Percentiles rank a stretch among this genome's conserved stretches.
Conservation (phyloP, 1,140 invertebrate genomes). For the Drosophila guanche region DNA sequence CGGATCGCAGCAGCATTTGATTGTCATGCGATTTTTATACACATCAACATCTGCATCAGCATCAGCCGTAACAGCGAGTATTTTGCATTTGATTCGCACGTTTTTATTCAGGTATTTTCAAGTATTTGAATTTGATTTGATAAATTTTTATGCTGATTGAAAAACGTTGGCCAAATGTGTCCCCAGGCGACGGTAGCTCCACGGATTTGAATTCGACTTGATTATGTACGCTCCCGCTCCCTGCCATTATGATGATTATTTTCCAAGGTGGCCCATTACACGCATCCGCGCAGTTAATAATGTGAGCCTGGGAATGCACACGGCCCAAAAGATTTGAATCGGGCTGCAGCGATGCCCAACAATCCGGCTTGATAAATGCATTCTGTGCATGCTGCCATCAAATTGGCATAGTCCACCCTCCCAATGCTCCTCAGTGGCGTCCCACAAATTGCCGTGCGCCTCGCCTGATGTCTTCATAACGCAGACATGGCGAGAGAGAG, state of each 20-base stretch:
- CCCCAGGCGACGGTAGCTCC: slow-evolving; percentile 50
- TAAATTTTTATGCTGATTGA: slow-evolving; percentile 82
- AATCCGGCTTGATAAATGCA: slow-evolving; percentile 73
- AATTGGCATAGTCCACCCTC: slow-evolving; percentile 54
- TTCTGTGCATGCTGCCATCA: slow-evolving; percentile 62
- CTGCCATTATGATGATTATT: slow-evolving; percentile 49
- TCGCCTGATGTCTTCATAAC: slow-evolving; percentile 76
- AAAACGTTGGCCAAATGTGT: slow-evolving; percentile 77
- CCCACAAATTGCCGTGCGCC: slow-evolving; percentile 79
- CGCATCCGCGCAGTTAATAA: slow-evolving; percentile 66
- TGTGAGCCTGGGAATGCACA: slow-evolving; percentile 66
- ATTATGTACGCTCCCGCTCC: slow-evolving; percentile 5
- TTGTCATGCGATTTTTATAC: slow-evolving; percentile 77
- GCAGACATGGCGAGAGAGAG: slow-evolving; percentile 22
- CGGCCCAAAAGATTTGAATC: slow-evolving; percentile 17
- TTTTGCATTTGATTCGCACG: slow-evolving; percentile 68
- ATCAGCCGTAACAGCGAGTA: slow-evolving; percentile 10
- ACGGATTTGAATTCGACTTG: slow-evolving; percentile 34
- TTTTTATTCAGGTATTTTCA: slow-evolving; percentile 20
- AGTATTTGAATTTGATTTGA: slow-evolving; percentile 78
- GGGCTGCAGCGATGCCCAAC: slow-evolving; percentile 61
- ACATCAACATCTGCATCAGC: slow-evolving; percentile 14
- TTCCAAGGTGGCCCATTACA: slow-evolving; percentile 78
- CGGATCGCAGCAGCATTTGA: slow-evolving; percentile 38
- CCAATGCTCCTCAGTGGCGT: slow-evolving; percentile 56